Evolutionary conservation across 2,113 vertebrate genomes (phyloP).

Genomic region (Australoheros scitulus): DNA sequence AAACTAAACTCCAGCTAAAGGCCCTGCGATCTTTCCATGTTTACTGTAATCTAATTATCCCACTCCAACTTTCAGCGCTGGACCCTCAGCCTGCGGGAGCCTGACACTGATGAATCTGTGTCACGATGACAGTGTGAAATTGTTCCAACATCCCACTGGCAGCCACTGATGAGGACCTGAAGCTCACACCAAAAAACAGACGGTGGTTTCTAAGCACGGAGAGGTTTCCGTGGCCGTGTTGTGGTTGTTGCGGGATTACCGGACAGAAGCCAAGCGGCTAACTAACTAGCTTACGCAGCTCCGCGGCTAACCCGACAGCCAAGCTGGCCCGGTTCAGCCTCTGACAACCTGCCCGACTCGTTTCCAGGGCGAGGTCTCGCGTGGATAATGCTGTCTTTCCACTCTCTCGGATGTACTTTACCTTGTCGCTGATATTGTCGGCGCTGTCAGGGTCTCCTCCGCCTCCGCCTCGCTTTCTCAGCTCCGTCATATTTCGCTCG

Average conservation of each 20-base stretch:
- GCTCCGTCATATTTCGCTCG: constrained; percentile 78
- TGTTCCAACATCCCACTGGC: background rate
- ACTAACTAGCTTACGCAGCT: constrained; percentile 44
- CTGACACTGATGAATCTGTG: background rate
- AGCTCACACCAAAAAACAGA: background rate
- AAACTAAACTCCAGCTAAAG: background rate
- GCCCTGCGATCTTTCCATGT: background rate
- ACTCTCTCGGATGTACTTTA: constrained; percentile 6
- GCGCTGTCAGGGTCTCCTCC: constrained; percentile 74
- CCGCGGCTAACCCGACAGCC: constrained; percentile 23
- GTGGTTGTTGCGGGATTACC: constrained; percentile 38
- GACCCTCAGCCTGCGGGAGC: background rate
- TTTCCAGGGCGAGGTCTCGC: background rate
- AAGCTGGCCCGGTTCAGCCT: background rate
- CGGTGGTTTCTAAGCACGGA: background rate
- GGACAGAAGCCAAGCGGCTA: constrained; percentile 28
- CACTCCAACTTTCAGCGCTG: background rate
- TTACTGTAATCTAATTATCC: background rate
- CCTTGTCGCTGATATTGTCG: constrained; percentile 81
- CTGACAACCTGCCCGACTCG: constrained; percentile 4
- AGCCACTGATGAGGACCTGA: background rate
- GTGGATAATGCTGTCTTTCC: accelerated
- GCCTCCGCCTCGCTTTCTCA: constrained; percentile 76
- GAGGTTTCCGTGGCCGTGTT: background rate
- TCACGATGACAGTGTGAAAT: background rate